Conservation (phyloP, 1,140 invertebrate species). For the Leptopilina clavipes region DNA sequence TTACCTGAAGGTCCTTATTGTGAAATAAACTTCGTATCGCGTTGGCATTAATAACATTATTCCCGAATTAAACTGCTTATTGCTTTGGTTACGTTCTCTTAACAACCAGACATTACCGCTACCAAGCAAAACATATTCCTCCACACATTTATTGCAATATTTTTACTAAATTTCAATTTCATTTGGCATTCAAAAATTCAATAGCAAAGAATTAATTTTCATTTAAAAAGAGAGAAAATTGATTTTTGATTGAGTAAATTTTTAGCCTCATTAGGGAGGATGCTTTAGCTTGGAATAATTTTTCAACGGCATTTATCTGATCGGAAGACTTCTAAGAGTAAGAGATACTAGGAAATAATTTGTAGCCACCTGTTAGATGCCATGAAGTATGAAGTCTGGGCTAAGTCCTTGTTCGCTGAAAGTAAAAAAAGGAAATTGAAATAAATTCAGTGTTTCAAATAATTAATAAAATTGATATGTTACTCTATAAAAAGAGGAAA, state of each 20-base stretch:
- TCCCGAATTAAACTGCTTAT: constrained; percentile 58
- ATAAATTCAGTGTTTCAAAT: not conserved
- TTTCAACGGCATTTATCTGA: constrained; percentile 53
- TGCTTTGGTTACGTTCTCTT: constrained; percentile 53
- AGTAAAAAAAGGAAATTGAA: constrained; percentile 50
- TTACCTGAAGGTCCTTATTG: constrained; percentile 28
- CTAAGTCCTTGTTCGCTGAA: constrained; percentile 94
- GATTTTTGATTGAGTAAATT: not conserved
- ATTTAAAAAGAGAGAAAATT: not conserved
- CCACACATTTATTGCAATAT: not conserved
- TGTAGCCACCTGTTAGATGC: constrained; percentile 91
- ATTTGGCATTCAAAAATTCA: too few relatives aligned
- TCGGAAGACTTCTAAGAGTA: constrained; percentile 57
- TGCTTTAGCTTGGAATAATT: constrained; percentile 47
- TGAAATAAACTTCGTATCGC: constrained; percentile 34
- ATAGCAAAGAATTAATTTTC: too few relatives aligned
- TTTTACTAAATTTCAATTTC: too few relatives aligned
- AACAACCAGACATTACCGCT: constrained; percentile 52
- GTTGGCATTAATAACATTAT: constrained; percentile 45
- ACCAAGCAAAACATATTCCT: constrained; percentile 56
- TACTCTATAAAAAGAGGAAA: not conserved
- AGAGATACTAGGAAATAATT: constrained; percentile 57
- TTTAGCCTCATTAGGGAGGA: not conserved
- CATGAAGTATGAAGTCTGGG: constrained; percentile 98
- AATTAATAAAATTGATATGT: not conserved